These are phyloP conservation scores for Chondrilla cf. caribensis DNA, from an alignment of 37 sponge, comb jelly and placozoan genomes.

Conservation along the genomic window DNA sequence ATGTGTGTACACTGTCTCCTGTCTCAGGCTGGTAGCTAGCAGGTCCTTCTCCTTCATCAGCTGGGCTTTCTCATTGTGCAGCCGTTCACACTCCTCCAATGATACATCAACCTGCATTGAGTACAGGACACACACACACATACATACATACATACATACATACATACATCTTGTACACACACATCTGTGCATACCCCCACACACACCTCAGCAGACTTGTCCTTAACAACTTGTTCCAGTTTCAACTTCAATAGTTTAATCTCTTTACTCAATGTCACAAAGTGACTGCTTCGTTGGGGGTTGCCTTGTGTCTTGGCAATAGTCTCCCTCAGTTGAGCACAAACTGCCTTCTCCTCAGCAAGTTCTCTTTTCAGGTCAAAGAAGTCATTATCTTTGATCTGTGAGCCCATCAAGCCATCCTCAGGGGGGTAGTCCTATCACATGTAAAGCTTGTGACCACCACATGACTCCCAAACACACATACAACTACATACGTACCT, in stretches of 20 bases:
- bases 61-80: conserved; percentile 24
- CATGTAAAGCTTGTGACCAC: neutral
- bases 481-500: neutral
- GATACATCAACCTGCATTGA: conserved; percentile 22
- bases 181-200: neutral
- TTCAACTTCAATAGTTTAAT: conserved; percentile 1
- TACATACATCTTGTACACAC: conserved; percentile 17
- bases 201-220: neutral
- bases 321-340: neutral
- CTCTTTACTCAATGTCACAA: neutral
- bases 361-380: too few relatives aligned
- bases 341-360: neutral
- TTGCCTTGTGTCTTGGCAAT: neutral
- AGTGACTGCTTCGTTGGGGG: neutral
- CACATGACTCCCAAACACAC: neutral
- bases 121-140: conserved; percentile 5
- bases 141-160: conserved; percentile 17
- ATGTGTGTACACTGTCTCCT: conserved; percentile 27
- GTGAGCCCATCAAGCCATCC: too few relatives aligned
- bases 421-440: too few relatives aligned
- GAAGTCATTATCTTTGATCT: too few relatives aligned
- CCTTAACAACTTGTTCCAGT: conserved; percentile 10
- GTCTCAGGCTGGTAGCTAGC: conserved; percentile 23
- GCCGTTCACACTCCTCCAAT: conserved; percentile 14
- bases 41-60: conserved; percentile 44